Conservation (phyloP, 2,888 invertebrate genomes). For the Drymonia ruficornis region DNA sequence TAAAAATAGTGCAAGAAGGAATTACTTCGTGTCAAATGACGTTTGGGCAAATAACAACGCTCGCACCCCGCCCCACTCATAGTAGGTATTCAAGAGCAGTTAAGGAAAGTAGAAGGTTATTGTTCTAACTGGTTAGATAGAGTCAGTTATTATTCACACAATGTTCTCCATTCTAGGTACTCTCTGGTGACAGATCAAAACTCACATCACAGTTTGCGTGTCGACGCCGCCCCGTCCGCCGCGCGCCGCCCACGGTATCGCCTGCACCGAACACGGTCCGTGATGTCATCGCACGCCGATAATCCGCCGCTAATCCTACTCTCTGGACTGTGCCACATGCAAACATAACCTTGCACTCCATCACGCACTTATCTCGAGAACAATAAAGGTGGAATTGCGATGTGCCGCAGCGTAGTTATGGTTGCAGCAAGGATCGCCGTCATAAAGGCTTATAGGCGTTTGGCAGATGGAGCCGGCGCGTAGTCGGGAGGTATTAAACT, state of each 20-base stretch:
- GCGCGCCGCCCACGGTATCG: neutral
- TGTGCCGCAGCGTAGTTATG: conserved; percentile 5
- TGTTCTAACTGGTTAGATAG: neutral
- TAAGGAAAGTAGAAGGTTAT: no score
- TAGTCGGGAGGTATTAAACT: conserved; percentile 8
- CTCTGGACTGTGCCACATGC: conserved; percentile 9
- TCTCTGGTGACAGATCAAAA: neutral
- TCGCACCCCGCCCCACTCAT: no score
- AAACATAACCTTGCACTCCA: neutral
- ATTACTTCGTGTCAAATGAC: no score
- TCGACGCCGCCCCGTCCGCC: neutral
- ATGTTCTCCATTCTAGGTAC: no score
- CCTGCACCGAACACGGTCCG: neutral
- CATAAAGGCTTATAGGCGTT: conserved; percentile 29
- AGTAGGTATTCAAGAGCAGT: no score
- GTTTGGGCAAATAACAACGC: no score
- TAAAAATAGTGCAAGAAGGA: no score
- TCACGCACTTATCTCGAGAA: neutral
- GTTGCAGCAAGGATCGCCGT: conserved; percentile 18
- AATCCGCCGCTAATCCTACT: conserved; percentile 21
- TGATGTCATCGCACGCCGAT: conserved; percentile 9
- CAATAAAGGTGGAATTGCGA: conserved; percentile 14
- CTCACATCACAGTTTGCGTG: neutral
- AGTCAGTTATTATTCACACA: neutral
- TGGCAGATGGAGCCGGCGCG: conserved; percentile 24